Conservation (phyloP, 1,140 invertebrate genomes). For the Megalonaias nervosa region DNA sequence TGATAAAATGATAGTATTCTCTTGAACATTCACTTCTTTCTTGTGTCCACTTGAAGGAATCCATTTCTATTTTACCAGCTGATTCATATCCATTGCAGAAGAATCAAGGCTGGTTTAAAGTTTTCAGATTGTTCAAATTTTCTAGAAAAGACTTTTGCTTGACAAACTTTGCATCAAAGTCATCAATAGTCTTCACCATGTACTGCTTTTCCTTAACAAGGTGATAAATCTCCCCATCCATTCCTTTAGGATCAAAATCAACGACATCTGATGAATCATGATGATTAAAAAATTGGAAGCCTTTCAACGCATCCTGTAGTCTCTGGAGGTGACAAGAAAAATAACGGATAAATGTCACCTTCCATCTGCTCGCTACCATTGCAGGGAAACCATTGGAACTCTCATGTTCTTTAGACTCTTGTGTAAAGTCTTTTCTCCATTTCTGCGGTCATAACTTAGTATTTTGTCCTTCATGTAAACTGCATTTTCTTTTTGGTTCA, state of each 20-base stretch:
- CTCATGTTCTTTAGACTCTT: too few species aligned
- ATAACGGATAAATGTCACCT: slow-evolving; percentile 3
- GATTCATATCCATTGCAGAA: slow-evolving; percentile 38
- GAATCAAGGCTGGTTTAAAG: slow-evolving; percentile 21
- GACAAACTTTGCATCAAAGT: slow-evolving; percentile 21
- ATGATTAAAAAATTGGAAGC: slow-evolving; percentile 22
- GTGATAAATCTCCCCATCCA: slow-evolving; percentile 21
- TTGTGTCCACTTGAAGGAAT: too few species aligned
- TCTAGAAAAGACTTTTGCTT: background rate
- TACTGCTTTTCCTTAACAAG: slow-evolving; percentile 16
- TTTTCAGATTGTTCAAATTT: slow-evolving; percentile 4
- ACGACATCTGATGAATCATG: slow-evolving; percentile 24
- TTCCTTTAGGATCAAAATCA: slow-evolving; percentile 36
- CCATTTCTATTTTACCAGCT: too few species aligned
- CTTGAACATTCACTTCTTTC: too few species aligned
- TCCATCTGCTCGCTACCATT: slow-evolving; percentile 20
- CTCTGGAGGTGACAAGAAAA: slow-evolving; percentile 24
- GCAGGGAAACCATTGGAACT: slow-evolving; percentile 11
- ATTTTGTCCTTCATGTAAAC: too few species aligned
- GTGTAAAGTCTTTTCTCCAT: too few species aligned
- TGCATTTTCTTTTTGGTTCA: too few species aligned
- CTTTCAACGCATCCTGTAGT: slow-evolving; percentile 5
- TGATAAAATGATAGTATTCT: too few species aligned
- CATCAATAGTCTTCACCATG: slow-evolving; percentile 22
- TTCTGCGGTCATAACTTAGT: too few species aligned